Percentiles rank a stretch among this genome's conserved stretches.
phyloP scores from a whole-genome alignment of 2,888 invertebrate species.

The Protophormia terraenovae region DNA sequence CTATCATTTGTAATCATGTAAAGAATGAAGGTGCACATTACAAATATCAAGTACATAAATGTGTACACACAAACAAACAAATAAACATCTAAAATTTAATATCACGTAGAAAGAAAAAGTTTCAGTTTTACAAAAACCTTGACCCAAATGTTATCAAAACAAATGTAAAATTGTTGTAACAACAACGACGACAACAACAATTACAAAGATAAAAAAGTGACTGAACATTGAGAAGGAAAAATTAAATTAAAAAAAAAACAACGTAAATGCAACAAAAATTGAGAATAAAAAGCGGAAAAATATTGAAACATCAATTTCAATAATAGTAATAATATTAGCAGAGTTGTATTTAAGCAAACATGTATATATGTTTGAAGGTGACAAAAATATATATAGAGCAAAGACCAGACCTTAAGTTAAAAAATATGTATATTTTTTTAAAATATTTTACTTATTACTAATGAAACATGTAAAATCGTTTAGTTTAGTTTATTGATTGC shows the following conservation, averaged over 20 bases:
- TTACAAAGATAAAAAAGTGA: conserved; percentile 20
- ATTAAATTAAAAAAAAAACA: not conserved
- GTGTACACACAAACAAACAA: not conserved
- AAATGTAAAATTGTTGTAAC: conserved; percentile 42
- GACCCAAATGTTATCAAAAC: conserved; percentile 63
- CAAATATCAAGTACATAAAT: conserved; percentile 6
- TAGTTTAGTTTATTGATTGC: no score
- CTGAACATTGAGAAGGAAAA: not conserved
- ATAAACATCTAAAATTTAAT: conserved; percentile 29
- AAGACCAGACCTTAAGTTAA: no score
- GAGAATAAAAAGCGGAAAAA: not conserved
- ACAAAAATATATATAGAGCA: no score
- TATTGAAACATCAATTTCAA: conserved; percentile 34
- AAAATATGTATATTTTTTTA: no score
- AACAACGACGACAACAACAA: conserved; percentile 31
- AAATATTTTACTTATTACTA: no score
- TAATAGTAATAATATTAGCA: not conserved
- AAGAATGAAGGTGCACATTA: conserved; percentile 31
- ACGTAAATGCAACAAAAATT: not conserved
- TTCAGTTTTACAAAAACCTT: conserved; percentile 52
- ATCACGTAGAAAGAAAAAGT: conserved; percentile 43
- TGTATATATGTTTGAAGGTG: not conserved
- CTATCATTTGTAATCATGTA: conserved; percentile 27
- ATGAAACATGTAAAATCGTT: no score
- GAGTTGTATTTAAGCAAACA: not conserved